phyloP scores from a whole-genome alignment of 2,888 invertebrate genomes.

The Candidula unifasciata region DNA sequence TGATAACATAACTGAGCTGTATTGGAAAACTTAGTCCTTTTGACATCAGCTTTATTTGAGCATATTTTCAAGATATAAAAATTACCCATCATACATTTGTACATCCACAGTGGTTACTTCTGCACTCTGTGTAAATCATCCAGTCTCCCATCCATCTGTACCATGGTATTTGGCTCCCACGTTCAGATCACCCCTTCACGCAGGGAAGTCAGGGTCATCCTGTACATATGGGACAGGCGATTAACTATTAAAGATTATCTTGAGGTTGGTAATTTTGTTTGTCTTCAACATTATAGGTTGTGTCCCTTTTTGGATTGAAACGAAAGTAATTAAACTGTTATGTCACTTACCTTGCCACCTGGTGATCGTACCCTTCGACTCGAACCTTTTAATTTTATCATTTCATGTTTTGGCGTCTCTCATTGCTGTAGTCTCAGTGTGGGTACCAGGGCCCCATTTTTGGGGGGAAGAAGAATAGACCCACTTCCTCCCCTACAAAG shows the following conservation, averaged over 20 bases:
- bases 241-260: slow-evolving; percentile 49
- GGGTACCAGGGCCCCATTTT: no score
- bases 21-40: not conserved
- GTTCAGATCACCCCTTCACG: slow-evolving; percentile 38
- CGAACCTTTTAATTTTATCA: no score
- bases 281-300: no score
- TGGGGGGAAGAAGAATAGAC: no score
- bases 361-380: no score
- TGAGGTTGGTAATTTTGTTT: slow-evolving; percentile 31
- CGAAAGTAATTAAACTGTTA: no score
- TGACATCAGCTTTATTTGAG: not conserved
- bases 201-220: slow-evolving; percentile 44
- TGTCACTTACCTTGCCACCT: no score
- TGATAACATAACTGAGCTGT: no score
- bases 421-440: no score
- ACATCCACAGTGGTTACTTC: slow-evolving; percentile 49
- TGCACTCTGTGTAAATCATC: slow-evolving; percentile 44
- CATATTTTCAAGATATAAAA: not conserved
- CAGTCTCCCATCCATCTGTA: slow-evolving; percentile 47
- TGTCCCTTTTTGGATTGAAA: no score
- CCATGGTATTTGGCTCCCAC: slow-evolving; percentile 51
- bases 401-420: no score
- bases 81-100: not conserved
- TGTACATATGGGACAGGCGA: slow-evolving; percentile 48
- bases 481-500: no score